These are phyloP conservation scores for Anolis apletophallus DNA, from an alignment of 2,797 vertebrate species.

Conservation along the genomic window DNA sequence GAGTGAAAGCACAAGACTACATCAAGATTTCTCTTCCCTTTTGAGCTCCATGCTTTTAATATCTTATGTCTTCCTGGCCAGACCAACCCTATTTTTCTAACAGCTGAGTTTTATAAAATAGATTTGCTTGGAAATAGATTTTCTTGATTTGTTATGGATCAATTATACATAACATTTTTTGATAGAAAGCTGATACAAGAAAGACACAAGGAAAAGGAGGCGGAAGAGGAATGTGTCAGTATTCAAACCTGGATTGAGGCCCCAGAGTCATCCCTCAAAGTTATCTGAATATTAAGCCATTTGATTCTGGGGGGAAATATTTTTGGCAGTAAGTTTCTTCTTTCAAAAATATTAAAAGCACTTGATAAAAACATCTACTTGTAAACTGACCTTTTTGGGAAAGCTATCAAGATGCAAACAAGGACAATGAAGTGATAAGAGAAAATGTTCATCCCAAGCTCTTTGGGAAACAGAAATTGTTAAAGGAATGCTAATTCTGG, in stretches of 20 bases:
- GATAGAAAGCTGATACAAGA: not conserved
- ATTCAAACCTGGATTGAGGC: not conserved
- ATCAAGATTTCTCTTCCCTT: slow-evolving; percentile 28
- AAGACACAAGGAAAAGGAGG: not conserved
- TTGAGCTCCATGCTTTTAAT: not conserved
- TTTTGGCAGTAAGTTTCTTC: not conserved
- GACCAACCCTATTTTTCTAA: not conserved
- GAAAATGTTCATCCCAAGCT: too few species aligned
- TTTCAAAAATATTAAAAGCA: not conserved
- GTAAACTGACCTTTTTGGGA: not conserved
- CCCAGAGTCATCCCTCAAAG: not conserved
- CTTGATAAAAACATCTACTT: not conserved
- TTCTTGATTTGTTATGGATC: not conserved
- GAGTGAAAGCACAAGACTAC: slow-evolving; percentile 42
- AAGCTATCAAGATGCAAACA: not conserved
- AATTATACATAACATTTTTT: not conserved
- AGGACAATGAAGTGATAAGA: too few species aligned
- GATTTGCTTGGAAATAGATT: not conserved
- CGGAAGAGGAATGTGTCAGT: not conserved
- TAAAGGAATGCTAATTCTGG: too few species aligned
- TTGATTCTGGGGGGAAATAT: not conserved
- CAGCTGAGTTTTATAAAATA: not conserved
- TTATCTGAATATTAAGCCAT: not conserved
- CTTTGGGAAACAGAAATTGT: too few species aligned
- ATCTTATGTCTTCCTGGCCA: not conserved